Evolutionary conservation across 2,113 vertebrate genomes (phyloP).

Genomic region (Eublepharis macularius): DNA sequence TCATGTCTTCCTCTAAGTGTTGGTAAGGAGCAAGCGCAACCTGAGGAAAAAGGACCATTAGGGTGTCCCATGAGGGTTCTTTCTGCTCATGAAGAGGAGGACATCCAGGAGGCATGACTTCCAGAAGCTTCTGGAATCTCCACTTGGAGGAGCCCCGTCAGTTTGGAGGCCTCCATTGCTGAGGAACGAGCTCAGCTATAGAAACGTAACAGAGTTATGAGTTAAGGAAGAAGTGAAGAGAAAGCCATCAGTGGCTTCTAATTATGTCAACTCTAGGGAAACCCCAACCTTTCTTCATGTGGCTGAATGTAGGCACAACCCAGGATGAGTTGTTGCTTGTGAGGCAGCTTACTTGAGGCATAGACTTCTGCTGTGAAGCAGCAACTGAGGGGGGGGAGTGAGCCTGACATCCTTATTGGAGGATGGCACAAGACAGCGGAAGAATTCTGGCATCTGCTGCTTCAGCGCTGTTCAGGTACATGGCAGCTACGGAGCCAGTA

Average conservation of each 20-base stretch:
- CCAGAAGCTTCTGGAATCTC: background rate
- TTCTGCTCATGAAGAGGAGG: background rate
- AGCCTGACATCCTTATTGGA: background rate
- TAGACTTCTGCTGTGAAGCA: background rate
- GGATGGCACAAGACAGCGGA: too few relatives aligned
- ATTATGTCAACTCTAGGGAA: background rate
- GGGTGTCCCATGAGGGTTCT: background rate
- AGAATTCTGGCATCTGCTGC: too few relatives aligned
- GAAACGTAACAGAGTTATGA: background rate
- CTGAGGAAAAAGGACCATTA: constrained; percentile 62
- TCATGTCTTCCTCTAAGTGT: constrained; percentile 94
- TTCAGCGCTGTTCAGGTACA: too few relatives aligned
- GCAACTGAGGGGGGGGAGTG: too few relatives aligned
- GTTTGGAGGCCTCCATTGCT: background rate
- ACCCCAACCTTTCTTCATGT: background rate
- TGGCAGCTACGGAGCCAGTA: too few relatives aligned
- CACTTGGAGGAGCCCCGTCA: background rate
- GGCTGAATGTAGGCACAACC: background rate
- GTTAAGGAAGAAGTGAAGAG: background rate
- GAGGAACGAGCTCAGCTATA: background rate
- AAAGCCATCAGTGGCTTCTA: background rate
- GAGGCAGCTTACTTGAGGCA: background rate
- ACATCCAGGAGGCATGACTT: background rate
- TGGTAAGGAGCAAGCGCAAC: constrained; percentile 90
- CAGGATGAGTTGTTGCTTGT: background rate